phyloP scores from a whole-genome alignment of 2,113 vertebrate genomes.

The Nothobranchius furzeri region DNA sequence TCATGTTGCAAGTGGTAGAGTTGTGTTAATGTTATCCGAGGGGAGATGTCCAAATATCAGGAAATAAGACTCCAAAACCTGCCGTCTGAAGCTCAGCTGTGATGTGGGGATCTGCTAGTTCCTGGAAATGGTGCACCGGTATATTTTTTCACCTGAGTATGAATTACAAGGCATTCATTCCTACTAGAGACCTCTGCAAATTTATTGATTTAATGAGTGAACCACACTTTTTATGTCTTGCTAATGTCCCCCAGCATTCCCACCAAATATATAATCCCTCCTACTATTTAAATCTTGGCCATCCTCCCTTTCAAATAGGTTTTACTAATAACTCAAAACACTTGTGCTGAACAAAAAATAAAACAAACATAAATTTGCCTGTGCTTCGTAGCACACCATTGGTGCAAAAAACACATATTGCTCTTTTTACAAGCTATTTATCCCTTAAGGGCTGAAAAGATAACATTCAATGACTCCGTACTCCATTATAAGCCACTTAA shows the following conservation, averaged over 20 bases:
- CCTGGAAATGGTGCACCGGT: too few species aligned
- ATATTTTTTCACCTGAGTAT: too few species aligned
- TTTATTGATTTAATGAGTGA: too few species aligned
- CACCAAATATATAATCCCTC: not conserved
- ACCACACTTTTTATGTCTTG: too few species aligned
- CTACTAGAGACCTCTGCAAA: too few species aligned
- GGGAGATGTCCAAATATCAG: too few species aligned
- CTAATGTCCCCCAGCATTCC: not conserved
- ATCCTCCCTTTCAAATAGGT: not conserved
- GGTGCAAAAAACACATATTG: not conserved
- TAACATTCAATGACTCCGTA: constrained; percentile 41
- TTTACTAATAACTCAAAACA: not conserved
- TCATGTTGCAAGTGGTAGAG: too few species aligned
- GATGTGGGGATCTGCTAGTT: too few species aligned
- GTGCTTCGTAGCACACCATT: not conserved
- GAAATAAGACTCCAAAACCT: too few species aligned
- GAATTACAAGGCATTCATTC: too few species aligned
- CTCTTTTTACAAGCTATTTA: constrained; percentile 5
- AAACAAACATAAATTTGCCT: not conserved
- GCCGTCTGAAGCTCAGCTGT: too few species aligned
- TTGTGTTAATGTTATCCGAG: too few species aligned
- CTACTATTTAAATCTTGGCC: not conserved
- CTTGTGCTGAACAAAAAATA: not conserved
- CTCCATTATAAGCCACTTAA: constrained; percentile 54
- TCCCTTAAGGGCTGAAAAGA: constrained; percentile 23